phyloP scores from a whole-genome alignment of 2,888 invertebrate species.

The Sesia bembeciformis region DNA sequence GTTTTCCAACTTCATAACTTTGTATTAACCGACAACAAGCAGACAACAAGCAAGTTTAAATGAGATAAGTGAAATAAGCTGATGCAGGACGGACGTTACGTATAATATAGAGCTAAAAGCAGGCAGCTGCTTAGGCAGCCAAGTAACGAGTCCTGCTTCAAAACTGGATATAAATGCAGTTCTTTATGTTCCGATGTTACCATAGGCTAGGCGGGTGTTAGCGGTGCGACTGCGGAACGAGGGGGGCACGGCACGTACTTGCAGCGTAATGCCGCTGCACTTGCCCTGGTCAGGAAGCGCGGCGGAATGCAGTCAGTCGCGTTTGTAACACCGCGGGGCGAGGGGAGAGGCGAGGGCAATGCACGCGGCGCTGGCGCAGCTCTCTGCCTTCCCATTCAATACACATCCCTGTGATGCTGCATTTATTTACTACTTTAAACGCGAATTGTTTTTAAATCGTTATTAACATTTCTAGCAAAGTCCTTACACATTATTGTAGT shows the following conservation, averaged over 20 bases:
- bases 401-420: slow-evolving; percentile 35
- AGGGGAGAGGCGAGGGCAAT: slow-evolving; percentile 52
- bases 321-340: slow-evolving; percentile 44
- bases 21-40: too few relatives aligned
- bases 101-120: too few relatives aligned
- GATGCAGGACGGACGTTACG: too few relatives aligned
- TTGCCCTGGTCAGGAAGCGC: slow-evolving; percentile 73
- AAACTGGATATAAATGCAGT: slow-evolving; percentile 11
- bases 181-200: slow-evolving; percentile 29
- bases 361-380: slow-evolving; percentile 62
- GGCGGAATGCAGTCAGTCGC: slow-evolving; percentile 73
- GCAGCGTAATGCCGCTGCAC: slow-evolving; percentile 67
- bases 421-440: slow-evolving; percentile 47
- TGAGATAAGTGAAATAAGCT: too few relatives aligned
- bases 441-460: too few relatives aligned
- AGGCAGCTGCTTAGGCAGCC: too few relatives aligned
- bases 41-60: too few relatives aligned
- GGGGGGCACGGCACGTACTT: slow-evolving; percentile 44
- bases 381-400: slow-evolving; percentile 53
- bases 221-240: slow-evolving; percentile 14
- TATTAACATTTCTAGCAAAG: too few relatives aligned
- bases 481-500: too few relatives aligned
- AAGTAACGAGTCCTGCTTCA: neutral
- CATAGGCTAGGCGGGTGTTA: slow-evolving; percentile 27
- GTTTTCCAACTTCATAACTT: too few relatives aligned